A percentile compares a stretch with the other conserved stretches of the same genome.
Conservation (phyloP, 2,888 invertebrate species). For the Eueremaeus valkanovi region DNA sequence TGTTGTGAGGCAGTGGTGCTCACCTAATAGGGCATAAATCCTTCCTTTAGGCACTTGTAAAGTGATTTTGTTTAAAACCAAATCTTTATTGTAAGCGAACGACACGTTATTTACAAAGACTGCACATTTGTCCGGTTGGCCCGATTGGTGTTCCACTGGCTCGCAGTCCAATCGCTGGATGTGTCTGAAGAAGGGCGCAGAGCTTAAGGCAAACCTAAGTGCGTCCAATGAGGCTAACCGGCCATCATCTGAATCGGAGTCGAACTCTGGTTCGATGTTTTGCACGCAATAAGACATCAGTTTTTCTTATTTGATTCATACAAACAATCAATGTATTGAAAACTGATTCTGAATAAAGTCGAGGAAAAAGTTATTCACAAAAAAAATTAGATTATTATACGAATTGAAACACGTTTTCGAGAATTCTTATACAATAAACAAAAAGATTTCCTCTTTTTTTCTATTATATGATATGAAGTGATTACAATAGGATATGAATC, state of each 20-base stretch:
- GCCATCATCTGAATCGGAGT: constrained; percentile 26
- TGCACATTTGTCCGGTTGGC: constrained; percentile 35
- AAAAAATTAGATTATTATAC: too few species aligned
- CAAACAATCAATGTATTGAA: too few species aligned
- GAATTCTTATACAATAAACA: too few species aligned
- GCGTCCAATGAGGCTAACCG: constrained; percentile 38
- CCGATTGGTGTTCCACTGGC: neutral
- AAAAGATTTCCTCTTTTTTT: too few species aligned
- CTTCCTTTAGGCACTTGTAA: constrained; percentile 35
- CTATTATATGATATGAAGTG: too few species aligned
- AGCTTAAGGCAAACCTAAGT: constrained; percentile 31
- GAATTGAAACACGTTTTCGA: too few species aligned
- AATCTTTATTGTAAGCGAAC: neutral
- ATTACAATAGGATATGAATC: too few species aligned
- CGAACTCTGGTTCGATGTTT: neutral
- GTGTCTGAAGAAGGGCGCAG: constrained; percentile 29
- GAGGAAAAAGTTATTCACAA: too few species aligned
- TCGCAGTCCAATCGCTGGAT: constrained; percentile 21
- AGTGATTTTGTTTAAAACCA: constrained; percentile 17
- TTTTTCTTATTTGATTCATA: neutral
- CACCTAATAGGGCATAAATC: constrained; percentile 33
- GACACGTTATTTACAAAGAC: constrained; percentile 20
- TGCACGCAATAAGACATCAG: constrained; percentile 1
- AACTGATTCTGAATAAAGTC: too few species aligned
- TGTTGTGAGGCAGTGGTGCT: too few species aligned